Conservation (phyloP, 2,113 vertebrate species). For the Atrichornis clamosus region DNA sequence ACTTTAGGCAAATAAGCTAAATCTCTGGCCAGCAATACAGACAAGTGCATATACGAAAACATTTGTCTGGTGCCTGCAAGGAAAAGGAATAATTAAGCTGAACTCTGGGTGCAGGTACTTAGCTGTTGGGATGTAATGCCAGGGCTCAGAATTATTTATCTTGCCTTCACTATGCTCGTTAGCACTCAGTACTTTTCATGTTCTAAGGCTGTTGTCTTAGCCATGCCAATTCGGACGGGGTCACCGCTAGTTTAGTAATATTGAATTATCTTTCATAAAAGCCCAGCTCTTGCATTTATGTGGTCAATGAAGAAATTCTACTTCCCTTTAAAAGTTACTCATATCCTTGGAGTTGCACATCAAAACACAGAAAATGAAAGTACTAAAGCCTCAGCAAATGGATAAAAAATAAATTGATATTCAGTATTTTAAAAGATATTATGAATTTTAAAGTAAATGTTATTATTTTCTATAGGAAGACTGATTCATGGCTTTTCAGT, state of each 20-base stretch:
- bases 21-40: neutral
- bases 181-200: neutral
- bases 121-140: neutral
- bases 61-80: neutral
- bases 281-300: neutral
- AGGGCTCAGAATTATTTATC: neutral
- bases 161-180: neutral
- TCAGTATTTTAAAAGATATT: neutral
- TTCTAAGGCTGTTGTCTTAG: neutral
- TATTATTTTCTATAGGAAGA: neutral
- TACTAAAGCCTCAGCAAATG: neutral
- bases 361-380: neutral
- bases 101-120: neutral
- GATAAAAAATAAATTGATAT: neutral
- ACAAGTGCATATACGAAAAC: neutral
- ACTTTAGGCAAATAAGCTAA: neutral
- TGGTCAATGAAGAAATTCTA: neutral
- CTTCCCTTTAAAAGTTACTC: constrained; percentile 21
- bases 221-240: neutral
- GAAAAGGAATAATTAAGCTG: neutral
- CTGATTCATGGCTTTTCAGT: neutral
- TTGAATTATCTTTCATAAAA: constrained; percentile 3
- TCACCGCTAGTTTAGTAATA: neutral
- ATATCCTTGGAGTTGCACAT: neutral
- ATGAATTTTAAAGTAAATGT: neutral